Base-by-base conservation (phyloP, 2,888 invertebrate species). In the Eulithis testata region DNA sequence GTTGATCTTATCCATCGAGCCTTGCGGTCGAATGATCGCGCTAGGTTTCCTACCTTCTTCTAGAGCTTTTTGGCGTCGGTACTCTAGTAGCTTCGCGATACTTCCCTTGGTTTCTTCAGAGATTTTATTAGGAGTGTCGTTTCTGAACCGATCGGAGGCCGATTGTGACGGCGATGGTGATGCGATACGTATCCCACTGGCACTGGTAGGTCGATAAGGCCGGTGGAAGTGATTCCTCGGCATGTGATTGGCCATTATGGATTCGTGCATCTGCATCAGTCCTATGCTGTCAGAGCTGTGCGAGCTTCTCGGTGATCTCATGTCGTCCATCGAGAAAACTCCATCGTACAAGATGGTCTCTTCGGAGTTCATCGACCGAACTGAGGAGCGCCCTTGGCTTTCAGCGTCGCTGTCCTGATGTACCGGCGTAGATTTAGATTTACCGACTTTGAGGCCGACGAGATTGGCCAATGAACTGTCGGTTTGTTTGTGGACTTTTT, bases 251-350 rank as follows among this genome's bases (percentile, higher is more conserved):
- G 9, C 40, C 40, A 40, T 40, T 40, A 3, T 9, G 21, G 56
- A 51, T 36, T 75, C 74, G 49, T 54, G 67, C 27, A 68, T 72
- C 21, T 50, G 53, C 11, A 61, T 31, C 51, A 52, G 0, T 36
- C 52, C 52, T n/a, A 12, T 40, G 11, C 62, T 72, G 37, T 76
- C 72, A 0, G 54, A 49, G 44, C 51, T 69, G 49, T 74, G 61
- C 9, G 70, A 66, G 36, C 72, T 82, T 62, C 84, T 84, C 1
- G 85, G 84, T 1, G 85, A 84, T 52, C 82, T 87, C 1, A 84
- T 68, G 45, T 88, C 87, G n/a, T 88, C 89, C 84, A 89, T 88
- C 31, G 85, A 83, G 65, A 81, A 89, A 11, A 86, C 69, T 21
- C 87, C 87, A 63, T 90, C 91, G 56, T 83, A 84, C 12, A 86